Conservation (phyloP, 2,888 invertebrate genomes). For the Alsophila aescularia region DNA sequence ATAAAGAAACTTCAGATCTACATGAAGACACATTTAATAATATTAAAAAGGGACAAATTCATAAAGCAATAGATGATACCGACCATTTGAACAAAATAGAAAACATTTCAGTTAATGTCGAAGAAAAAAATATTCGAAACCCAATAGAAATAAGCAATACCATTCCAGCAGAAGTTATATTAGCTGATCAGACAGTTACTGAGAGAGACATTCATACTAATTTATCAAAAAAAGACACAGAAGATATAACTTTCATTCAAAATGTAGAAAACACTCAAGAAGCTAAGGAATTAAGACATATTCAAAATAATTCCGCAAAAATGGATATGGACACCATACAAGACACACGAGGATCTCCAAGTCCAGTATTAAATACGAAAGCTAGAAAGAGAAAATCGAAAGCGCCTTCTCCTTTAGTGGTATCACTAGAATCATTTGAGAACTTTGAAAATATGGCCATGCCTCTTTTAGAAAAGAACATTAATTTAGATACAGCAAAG, state of each 20-base stretch:
- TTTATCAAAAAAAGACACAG: slow-evolving; percentile 2
- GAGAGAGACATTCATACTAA: neutral
- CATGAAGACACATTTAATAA: neutral
- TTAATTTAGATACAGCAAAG: slow-evolving; percentile 53
- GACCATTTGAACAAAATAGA: neutral
- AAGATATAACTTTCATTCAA: slow-evolving; percentile 9
- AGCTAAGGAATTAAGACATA: neutral
- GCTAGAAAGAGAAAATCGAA: slow-evolving; percentile 38
- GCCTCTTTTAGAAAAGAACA: slow-evolving; percentile 53
- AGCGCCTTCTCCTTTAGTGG: slow-evolving; percentile 51
- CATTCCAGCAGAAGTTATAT: neutral
- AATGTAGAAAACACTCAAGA: neutral
- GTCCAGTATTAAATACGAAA: slow-evolving; percentile 57
- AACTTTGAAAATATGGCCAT: slow-evolving; percentile 64
- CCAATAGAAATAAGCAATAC: neutral
- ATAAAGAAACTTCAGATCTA: neutral
- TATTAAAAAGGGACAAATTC: neutral
- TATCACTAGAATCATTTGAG: slow-evolving; percentile 65
- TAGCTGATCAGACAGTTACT: too few species aligned
- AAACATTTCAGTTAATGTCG: neutral
- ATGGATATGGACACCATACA: slow-evolving; percentile 29
- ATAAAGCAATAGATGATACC: too few species aligned
- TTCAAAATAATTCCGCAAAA: neutral
- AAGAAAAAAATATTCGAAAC: neutral
- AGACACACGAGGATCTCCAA: slow-evolving; percentile 39